A percentile compares a stretch with the other conserved stretches of the same genome.
Conservation (phyloP, 2,797 vertebrate species). For the Gymnothorax javanicus region DNA sequence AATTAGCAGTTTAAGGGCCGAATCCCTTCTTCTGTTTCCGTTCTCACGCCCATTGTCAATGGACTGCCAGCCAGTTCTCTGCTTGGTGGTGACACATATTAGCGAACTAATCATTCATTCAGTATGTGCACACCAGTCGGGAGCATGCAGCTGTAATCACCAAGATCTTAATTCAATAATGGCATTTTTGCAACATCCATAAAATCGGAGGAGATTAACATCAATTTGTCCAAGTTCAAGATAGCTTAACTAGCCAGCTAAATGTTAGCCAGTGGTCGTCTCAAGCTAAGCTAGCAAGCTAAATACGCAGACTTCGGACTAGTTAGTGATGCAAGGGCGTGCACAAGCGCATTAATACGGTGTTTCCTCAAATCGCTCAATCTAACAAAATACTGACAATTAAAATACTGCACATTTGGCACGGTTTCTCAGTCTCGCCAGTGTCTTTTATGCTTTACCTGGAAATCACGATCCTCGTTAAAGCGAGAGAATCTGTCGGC, state of each 20-base stretch:
- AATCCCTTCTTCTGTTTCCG: background rate
- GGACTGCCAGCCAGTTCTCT: background rate
- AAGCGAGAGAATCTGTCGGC: constrained; percentile 98
- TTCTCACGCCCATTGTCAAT: constrained; percentile 12
- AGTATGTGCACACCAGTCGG: background rate
- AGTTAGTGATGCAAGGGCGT: background rate
- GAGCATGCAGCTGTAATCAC: background rate
- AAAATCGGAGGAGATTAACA: background rate
- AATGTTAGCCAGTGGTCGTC: background rate
- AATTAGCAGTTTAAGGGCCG: no score
- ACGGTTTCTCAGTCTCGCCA: background rate
- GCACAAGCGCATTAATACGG: background rate
- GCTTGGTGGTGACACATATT: constrained; percentile 49
- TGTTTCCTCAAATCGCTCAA: background rate
- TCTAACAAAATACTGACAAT: background rate
- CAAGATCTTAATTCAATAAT: background rate
- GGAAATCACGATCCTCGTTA: constrained; percentile 98
- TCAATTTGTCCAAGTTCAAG: background rate
- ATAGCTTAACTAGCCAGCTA: background rate
- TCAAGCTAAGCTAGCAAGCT: background rate
- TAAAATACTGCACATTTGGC: background rate
- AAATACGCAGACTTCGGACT: constrained; percentile 19
- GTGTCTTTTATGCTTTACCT: constrained; percentile 75
- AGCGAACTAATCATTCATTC: constrained; percentile 50
- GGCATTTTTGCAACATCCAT: background rate